phyloP scores from a whole-genome alignment of 2,888 invertebrate genomes.

The Lymantria dispar region DNA sequence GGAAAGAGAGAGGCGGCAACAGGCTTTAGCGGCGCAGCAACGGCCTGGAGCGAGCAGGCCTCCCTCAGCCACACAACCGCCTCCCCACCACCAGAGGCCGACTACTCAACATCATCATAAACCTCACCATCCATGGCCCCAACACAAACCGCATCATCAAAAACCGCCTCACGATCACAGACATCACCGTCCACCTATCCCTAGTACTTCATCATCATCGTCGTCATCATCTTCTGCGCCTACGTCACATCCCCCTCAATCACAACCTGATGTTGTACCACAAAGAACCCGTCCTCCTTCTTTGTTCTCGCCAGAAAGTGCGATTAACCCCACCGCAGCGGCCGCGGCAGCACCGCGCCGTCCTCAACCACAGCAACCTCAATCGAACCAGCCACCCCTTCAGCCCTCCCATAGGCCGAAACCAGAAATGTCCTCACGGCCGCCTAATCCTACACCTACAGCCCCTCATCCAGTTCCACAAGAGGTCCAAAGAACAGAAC shows the following conservation, averaged over 20 bases:
- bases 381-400: conserved; percentile 37
- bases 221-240: conserved; percentile 33
- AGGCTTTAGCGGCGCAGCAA: conserved; percentile 33
- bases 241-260: conserved; percentile 26
- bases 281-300: conserved; percentile 81
- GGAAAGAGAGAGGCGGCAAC: conserved; percentile 54
- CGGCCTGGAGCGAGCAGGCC: conserved; percentile 37
- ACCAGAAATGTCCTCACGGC: conserved; percentile 23
- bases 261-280: conserved; percentile 36
- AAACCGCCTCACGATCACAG: conserved; percentile 67
- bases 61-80: conserved; percentile 41
- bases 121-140: conserved; percentile 58
- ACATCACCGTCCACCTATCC: conserved; percentile 55
- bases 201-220: conserved; percentile 33
- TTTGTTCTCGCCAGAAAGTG: conserved; percentile 85
- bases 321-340: conserved; percentile 69
- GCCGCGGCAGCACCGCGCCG: conserved; percentile 57
- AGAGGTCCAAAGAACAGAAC: conserved; percentile 35
- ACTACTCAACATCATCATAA: conserved; percentile 50
- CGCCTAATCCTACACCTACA: conserved; percentile 49
- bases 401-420: conserved; percentile 35
- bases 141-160: conserved; percentile 61
- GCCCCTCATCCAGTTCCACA: conserved; percentile 30
- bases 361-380: conserved; percentile 40
- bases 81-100: conserved; percentile 44